phyloP scores from a whole-genome alignment of 1,140 invertebrate genomes.

The Aleiodes sp. region DNA sequence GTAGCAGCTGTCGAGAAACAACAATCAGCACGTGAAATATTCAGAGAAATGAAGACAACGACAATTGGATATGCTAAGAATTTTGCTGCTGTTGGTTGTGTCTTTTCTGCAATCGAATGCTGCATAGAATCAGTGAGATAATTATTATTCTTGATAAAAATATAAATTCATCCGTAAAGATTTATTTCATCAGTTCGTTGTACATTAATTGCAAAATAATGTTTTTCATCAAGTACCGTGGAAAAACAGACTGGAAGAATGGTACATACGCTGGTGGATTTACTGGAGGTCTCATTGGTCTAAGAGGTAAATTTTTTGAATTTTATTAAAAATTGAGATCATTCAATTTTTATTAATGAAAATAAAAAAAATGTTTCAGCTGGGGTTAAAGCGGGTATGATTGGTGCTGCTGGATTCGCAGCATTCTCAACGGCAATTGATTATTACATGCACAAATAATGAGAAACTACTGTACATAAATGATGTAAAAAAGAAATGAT shows the following conservation, averaged over 20 bases:
- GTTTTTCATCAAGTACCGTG: constrained; percentile 80
- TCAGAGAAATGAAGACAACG: constrained; percentile 91
- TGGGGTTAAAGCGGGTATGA: constrained; percentile 89
- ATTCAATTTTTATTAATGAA: constrained; percentile 35
- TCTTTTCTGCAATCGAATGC: constrained; percentile 95
- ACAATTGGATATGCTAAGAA: constrained; percentile 96
- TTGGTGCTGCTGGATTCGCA: constrained; percentile 95
- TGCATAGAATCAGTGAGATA: constrained; percentile 85
- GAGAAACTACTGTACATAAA: not conserved
- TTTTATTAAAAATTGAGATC: not conserved
- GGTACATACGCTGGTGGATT: constrained; percentile 93
- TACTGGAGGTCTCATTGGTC: constrained; percentile 93
- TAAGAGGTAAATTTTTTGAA: constrained; percentile 76
- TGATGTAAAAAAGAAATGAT: not conserved
- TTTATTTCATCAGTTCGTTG: constrained; percentile 11
- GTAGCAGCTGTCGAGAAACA: constrained; percentile 81
- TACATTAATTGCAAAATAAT: constrained; percentile 6
- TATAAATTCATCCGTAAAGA: constrained; percentile 10
- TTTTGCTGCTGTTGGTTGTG: constrained; percentile 92
- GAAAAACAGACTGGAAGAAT: constrained; percentile 96
- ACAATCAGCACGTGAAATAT: constrained; percentile 84
- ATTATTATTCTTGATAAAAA: constrained; percentile 19
- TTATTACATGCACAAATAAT: constrained; percentile 83
- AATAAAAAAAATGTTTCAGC: constrained; percentile 72
- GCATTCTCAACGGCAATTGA: constrained; percentile 95